phyloP scores from a whole-genome alignment of 2,797 vertebrate genomes.

The Acanthiza pusilla region DNA sequence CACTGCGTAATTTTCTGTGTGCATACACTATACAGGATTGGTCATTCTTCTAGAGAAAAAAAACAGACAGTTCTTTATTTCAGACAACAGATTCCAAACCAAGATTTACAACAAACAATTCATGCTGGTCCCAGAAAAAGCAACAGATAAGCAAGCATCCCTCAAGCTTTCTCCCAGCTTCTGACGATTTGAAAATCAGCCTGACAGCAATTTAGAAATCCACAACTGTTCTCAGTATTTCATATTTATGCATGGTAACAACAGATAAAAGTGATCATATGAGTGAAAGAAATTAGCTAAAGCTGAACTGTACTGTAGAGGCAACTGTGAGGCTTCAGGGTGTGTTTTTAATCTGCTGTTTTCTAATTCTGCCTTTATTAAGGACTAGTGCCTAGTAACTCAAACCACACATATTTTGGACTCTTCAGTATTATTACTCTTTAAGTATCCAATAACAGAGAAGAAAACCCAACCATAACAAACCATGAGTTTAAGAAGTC shows the following conservation, averaged over 20 bases:
- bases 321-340: background rate
- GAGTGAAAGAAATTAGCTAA: background rate
- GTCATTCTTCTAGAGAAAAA: background rate
- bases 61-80: background rate
- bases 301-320: background rate
- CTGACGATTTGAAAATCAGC: background rate
- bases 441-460: background rate
- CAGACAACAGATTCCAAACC: background rate
- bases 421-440: background rate
- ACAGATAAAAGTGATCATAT: background rate
- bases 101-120: background rate
- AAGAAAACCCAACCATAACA: fast-evolving
- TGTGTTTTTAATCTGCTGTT: background rate
- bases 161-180: background rate
- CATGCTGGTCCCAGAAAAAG: background rate
- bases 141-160: background rate
- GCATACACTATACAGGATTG: background rate
- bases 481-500: background rate
- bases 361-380: background rate
- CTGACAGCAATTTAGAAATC: background rate
- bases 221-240: background rate
- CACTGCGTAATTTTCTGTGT: background rate
- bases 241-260: background rate
- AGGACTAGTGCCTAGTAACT: background rate
- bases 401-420: background rate